Evolutionary conservation across 2,797 vertebrate genomes (phyloP), one percentile per base, ranked within the genome.

Genomic region (Eulemur rubriventer): DNA sequence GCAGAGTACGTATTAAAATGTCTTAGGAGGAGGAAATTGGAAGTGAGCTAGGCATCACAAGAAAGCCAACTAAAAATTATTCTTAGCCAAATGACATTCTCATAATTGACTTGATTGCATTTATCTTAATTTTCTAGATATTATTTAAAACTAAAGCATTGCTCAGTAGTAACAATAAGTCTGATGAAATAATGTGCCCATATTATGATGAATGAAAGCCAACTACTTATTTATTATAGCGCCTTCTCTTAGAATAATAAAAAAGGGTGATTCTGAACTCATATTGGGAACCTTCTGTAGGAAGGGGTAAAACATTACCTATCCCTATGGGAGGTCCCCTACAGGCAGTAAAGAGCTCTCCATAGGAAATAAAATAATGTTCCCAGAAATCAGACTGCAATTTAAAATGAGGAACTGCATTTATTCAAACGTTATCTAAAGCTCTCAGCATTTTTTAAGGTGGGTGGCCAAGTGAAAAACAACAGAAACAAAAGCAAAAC

Each of bases 71-170:
- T 82, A 41, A 28, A 93, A 79, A 61, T 65, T 30, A 5, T 73
- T 89, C 7, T 43, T 55, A 89, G 70, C 14, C 46, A 57, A 61
- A n/a, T 1, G 33, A 48, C 0, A 20, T 4, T 83, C n/a, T 10
- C 7, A 81, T 24, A 38, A 78, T 82, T 12, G 41, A 50, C 6
- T 63, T 57, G 18, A 52, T 28, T 94, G 43, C 24, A 85, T 63
- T 97, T 91, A 33, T 46, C 41, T 72, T 55, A 92, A 91, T 80
- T 67, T 87, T 97, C 14, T 43, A 82, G 33, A 78, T 79, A 50
- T 89, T 79, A 81, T 61, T 75, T 65, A 95, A 81, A 38, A 75
- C n/a, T n/a, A 81, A 84, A 61, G 2, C 18, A 43, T 86, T 96
- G 22, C 38, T 96, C 11, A 57, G 6, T 61, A 50, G 12, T 92